Base-by-base conservation (phyloP, 2,797 vertebrate species). In the Astyanax mexicanus region DNA sequence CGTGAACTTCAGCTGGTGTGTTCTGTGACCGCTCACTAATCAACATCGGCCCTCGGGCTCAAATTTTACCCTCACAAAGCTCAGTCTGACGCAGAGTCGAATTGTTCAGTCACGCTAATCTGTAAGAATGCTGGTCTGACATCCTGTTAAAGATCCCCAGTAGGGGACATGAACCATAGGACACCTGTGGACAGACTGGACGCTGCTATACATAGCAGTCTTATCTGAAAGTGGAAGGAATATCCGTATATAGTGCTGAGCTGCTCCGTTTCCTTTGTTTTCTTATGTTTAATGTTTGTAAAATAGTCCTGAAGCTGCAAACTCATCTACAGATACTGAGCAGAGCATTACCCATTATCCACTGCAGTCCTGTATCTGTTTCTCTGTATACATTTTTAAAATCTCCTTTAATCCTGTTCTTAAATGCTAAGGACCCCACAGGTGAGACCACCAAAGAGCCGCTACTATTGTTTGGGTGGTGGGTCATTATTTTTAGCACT, bases 21-120 rank as follows among this genome's bases (percentile, higher is more conserved):
- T 81, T 12, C 42, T 69, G 45, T 72, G 74, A 15, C 27, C 23
- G 17, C 21, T 40, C 47, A 23, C 3, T 74, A 21, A 55, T 47
- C 64, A 57, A 68, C 51, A 45, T 55, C 62, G 40, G 45, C 32
- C 44, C 21, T 52, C 35, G 23, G 17, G 17, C 35, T 42, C 51
- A 75, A 55, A 69, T 65, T n/a, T 74, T 57, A 77, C 45, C 66
- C 52, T 74, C 52, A 60, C 44, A 75, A 65, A 79, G 37, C 58
- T 70, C 37, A 66, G 29, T 49, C 27, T 65, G 35, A 73, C 0
- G 0, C 21, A 47, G 25, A n/a, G 35, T 47, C 6, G 13, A 37
- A 69, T 47, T 66, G 10, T 55, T 32, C 49, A 42, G 4, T 15
- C 5, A 68, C 37, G 51, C 25, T 78, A 72, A 78, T 66, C 75